Evolutionary conservation across 2,797 vertebrate genomes (phyloP), one percentile per base, ranked within the genome.

Genomic region (Fistularia tabacaria): DNA sequence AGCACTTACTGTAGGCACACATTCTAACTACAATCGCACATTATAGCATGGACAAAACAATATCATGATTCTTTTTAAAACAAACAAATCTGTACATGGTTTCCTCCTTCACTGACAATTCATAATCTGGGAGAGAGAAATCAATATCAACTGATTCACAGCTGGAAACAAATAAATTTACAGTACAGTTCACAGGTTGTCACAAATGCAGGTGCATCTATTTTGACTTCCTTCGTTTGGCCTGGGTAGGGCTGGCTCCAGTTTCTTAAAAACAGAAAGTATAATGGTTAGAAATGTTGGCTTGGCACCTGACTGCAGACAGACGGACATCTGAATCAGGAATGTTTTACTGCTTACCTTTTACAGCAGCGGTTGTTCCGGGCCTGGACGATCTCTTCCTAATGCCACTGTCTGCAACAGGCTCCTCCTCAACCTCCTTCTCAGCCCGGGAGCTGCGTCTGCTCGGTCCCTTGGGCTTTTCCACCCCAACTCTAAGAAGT

Each of bases 221-320:
- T 92, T 99, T 99, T 76, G 97, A 99, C 91, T 99, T 99, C 93
- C 95, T 98, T 93, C 95, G 87, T 89, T 99, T 99, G 77, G 96
- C 94, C 90, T 98, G 97, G 73, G 94, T 95, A 56, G 92, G 93
- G 86, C 94, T 95, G 55, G 94, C 93, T 91, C 92, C 92, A 81
- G 93, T 92, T 85, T 93, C 92, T 93, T 76, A 80, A 71, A 84
- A 54, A 80, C 50, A 63, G 36, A 38, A 38, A 47, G 46, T 10
- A 48, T 10, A 7, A 3, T 7, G 9, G 46, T 48, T 25, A 48
- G 46, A 3, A 15, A 36, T 45, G 1, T 5, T 36, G 15, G 10
- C n/a, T 53, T n/a, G 11, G 14, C 6, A n/a, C n/a, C n/a, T n/a
- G n/a, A n/a, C n/a, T n/a, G n/a, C n/a, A n/a, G n/a, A n/a, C n/a